Evolutionary conservation across 2,888 invertebrate genomes (phyloP).

Genomic region (Euzophera pinguis): DNA sequence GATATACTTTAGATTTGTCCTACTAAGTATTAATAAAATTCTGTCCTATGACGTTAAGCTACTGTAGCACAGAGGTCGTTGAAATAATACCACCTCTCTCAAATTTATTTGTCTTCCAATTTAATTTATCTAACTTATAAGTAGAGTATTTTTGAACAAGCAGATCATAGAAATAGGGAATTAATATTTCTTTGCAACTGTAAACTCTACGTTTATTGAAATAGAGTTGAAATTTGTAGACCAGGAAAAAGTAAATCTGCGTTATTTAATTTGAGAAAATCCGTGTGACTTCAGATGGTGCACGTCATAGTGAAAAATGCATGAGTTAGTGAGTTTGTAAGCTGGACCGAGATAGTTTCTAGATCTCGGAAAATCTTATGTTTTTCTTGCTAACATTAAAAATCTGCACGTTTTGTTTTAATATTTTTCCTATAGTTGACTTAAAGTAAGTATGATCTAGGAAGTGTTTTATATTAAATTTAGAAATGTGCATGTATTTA

Average conservation of each 20-base stretch:
- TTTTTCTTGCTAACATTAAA: neutral
- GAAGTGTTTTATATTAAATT: no score
- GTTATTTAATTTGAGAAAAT: slow-evolving; percentile 39
- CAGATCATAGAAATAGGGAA: neutral
- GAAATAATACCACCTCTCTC: no score
- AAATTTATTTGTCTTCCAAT: no score
- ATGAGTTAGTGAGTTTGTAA: slow-evolving; percentile 48
- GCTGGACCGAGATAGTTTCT: slow-evolving; percentile 18
- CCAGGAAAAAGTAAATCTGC: slow-evolving; percentile 14
- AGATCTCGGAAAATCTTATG: neutral
- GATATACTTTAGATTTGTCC: neutral
- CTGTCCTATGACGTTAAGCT: no score
- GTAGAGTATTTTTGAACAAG: neutral
- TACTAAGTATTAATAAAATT: no score
- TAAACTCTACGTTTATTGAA: neutral
- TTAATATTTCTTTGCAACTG: neutral
- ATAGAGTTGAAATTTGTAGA: neutral
- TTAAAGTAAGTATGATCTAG: no score
- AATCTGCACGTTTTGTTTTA: neutral
- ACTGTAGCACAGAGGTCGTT: no score
- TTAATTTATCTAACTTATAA: neutral
- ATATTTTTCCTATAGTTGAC: slow-evolving; percentile 4
- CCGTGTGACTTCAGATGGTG: slow-evolving; percentile 32
- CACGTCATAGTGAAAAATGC: slow-evolving; percentile 59
- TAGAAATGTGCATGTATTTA: no score